Base-by-base conservation (phyloP, 30 jellyfish, hydroid and myxozoan genomes). In the Turritopsis rubra region DNA sequence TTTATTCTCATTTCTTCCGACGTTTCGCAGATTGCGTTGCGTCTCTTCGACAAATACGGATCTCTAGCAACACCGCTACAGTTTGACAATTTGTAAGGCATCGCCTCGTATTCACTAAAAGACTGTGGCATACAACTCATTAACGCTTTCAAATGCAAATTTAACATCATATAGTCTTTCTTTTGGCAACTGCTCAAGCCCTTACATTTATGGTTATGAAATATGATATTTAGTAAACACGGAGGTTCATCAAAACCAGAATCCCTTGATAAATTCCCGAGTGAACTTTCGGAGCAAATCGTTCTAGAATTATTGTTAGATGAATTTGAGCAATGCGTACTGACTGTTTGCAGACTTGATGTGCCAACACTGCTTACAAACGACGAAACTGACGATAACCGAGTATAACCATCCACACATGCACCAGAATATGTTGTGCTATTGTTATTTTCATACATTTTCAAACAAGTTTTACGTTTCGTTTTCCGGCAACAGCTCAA, bases 11-110 rank as follows among this genome's bases (percentile, higher is more conserved):
- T 84, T 26, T 81, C 92, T 41, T 92, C 95, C 19, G 89, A 31
- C n/a, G 98, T 92, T 72, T 92, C 98, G 71, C 98, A 92, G 29
- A 92, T 88, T 0, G 98, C 98, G 84, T 92, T 83, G 25, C 98
- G 79, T 79, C 98, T 30, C 18, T 92, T 90, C 21, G 96, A 71
- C 52, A 87, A 72, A 66, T 87, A 92, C 0, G 83, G 83, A 30
- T 75, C 83, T 65, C 66, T 75, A 16, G 28, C 17, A 8, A 75
- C 83, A 23, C 83, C 83, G 0, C 83, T 75, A 30, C 83, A 75
- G 27, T 30, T 75, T 26, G 83, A 26, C 16, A 75, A 52, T 16
- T 75, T 26, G 41, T 75, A 0, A 1, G 53, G 83, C 25, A 75
- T 83, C 21, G 92, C 87, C 54, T 86, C 96, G 53, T 84, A 70